phyloP scores from a whole-genome alignment of 2,797 vertebrate species.

The Octomys mimax region DNA sequence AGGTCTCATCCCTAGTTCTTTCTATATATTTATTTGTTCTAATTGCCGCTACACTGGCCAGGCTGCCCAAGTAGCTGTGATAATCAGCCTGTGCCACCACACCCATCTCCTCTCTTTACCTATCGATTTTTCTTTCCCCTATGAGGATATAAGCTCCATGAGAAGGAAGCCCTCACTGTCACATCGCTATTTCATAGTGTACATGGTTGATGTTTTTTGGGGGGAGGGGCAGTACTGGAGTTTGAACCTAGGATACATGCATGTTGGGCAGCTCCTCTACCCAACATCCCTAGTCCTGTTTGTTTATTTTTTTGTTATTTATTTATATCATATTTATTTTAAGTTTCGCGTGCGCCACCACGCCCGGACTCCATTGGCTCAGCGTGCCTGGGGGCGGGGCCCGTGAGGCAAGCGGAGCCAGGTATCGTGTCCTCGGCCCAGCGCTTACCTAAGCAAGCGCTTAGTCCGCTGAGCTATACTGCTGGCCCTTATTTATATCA shows the following conservation, averaged over 20 bases:
- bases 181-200: not conserved
- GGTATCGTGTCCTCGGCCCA: too few relatives aligned
- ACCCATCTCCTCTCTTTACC: not conserved
- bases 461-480: too few relatives aligned
- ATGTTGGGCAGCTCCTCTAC: not conserved
- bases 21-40: not conserved
- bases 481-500: not conserved
- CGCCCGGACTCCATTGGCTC: too few relatives aligned
- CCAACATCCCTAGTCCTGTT: not conserved
- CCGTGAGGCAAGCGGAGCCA: too few relatives aligned
- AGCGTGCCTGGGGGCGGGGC: too few relatives aligned
- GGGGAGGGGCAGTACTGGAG: not conserved
- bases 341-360: too few relatives aligned
- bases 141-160: not conserved
- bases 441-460: too few relatives aligned
- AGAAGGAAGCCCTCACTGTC: not conserved
- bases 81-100: not conserved
- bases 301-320: not conserved
- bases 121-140: constrained; percentile 3
- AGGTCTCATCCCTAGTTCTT: not conserved
- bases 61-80: not conserved
- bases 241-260: not conserved
- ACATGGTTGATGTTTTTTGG: not conserved
- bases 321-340: not conserved
- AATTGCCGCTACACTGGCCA: not conserved